phyloP scores from a whole-genome alignment of 2,113 vertebrate species.

The Oxyruncus cristatus region DNA sequence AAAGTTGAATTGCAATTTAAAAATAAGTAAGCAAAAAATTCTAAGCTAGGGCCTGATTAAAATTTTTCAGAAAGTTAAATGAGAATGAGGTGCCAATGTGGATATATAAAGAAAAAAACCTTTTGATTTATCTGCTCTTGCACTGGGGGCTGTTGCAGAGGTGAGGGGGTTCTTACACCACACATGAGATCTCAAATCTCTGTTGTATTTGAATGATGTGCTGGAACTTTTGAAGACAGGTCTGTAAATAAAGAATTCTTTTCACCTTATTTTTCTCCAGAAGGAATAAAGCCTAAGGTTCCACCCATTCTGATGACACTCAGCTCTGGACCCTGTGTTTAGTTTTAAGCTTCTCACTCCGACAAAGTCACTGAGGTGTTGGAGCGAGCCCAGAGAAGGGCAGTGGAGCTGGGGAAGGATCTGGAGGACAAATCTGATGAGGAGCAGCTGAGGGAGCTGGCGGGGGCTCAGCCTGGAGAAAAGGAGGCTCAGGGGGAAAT shows the following conservation, averaged over 20 bases:
- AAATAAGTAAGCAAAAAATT: neutral
- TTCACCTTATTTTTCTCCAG: neutral
- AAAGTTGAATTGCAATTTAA: neutral
- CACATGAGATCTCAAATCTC: neutral
- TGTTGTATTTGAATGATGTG: neutral
- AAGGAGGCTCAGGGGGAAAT: neutral
- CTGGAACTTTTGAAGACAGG: neutral
- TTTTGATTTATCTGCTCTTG: neutral
- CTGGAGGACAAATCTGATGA: neutral
- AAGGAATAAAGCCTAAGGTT: neutral
- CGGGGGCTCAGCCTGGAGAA: neutral
- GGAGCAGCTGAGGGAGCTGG: neutral
- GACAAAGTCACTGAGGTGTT: neutral
- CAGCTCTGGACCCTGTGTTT: neutral
- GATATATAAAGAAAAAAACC: neutral
- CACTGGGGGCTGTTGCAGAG: neutral
- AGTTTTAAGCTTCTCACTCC: neutral
- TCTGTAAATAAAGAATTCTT: neutral
- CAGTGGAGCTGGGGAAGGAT: neutral
- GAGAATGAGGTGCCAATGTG: rapidly evolving
- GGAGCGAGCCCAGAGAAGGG: neutral
- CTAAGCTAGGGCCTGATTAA: neutral
- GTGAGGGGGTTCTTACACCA: rapidly evolving
- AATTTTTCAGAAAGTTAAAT: neutral
- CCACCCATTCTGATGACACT: neutral